Evolutionary conservation across 2,113 vertebrate genomes (phyloP).

Genomic region (Eptesicus fuscus): DNA sequence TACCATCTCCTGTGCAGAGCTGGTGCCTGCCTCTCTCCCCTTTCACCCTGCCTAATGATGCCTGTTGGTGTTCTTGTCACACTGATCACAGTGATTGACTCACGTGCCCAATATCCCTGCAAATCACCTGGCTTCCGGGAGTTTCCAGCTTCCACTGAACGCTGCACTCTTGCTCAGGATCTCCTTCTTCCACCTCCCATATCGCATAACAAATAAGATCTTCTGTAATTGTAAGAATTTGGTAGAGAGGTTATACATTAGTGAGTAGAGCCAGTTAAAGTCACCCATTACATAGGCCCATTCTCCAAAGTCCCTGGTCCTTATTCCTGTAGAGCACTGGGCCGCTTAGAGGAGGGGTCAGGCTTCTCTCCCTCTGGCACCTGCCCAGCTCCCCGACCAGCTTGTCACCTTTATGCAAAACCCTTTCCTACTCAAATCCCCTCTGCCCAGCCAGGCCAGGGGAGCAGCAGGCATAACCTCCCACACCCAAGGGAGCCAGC

Average conservation of each 20-base stretch:
- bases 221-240: background rate
- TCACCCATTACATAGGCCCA: background rate
- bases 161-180: background rate
- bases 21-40: background rate
- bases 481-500: background rate
- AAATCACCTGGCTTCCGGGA: background rate
- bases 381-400: background rate
- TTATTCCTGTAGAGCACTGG: background rate
- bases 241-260: background rate
- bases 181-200: background rate
- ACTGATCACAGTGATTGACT: background rate
- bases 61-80: background rate
- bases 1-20: background rate
- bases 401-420: background rate
- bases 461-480: background rate
- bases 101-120: background rate
- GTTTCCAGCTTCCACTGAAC: too few species aligned
- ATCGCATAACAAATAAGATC: background rate
- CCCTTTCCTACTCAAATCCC: background rate
- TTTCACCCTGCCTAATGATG: too few species aligned
- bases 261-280: background rate
- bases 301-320: background rate
- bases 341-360: rapidly evolving
- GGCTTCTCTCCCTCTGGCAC: background rate
- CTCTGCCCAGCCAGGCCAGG: too few species aligned